A percentile compares a stretch with the other conserved stretches of the same genome.
Conservation (phyloP, 1,140 invertebrate species). For the Parasteatoda tepidariorum region DNA sequence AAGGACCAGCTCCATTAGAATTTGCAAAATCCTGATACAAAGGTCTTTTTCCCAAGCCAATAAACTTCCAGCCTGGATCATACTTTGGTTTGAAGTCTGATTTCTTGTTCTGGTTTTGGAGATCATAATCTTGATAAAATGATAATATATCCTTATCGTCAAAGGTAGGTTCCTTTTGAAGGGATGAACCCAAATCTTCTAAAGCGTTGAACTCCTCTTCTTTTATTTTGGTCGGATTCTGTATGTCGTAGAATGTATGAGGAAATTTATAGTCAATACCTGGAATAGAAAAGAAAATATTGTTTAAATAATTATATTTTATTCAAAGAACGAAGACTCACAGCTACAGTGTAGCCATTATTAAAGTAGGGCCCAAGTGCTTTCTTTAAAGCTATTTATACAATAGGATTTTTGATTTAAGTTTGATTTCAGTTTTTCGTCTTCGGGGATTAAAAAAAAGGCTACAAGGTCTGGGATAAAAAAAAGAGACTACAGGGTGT, state of each 20-base stretch:
- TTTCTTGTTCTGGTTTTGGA: slow-evolving; percentile 14
- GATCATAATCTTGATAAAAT: neutral
- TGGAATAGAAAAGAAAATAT: neutral
- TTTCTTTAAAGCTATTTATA: no score
- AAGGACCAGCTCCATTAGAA: neutral
- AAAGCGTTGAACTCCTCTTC: slow-evolving; percentile 34
- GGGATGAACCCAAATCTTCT: neutral
- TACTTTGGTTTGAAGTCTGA: slow-evolving; percentile 43
- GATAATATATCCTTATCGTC: neutral
- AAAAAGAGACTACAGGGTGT: no score
- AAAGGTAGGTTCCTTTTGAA: neutral
- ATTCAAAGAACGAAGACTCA: no score
- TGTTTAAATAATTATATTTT: neutral
- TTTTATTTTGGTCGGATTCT: neutral
- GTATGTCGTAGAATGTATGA: neutral
- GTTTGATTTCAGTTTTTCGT: no score
- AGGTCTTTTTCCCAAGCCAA: slow-evolving; percentile 53
- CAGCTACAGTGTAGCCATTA: no score
- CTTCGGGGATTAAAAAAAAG: no score
- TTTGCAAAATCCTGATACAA: neutral
- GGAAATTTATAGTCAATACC: neutral
- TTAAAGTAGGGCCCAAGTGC: no score
- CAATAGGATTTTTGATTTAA: no score
- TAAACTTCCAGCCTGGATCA: slow-evolving; percentile 56
- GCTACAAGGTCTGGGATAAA: no score